Evolutionary conservation across 2,888 invertebrate genomes (phyloP).

Genomic region (Anagyrus pseudococci): DNA sequence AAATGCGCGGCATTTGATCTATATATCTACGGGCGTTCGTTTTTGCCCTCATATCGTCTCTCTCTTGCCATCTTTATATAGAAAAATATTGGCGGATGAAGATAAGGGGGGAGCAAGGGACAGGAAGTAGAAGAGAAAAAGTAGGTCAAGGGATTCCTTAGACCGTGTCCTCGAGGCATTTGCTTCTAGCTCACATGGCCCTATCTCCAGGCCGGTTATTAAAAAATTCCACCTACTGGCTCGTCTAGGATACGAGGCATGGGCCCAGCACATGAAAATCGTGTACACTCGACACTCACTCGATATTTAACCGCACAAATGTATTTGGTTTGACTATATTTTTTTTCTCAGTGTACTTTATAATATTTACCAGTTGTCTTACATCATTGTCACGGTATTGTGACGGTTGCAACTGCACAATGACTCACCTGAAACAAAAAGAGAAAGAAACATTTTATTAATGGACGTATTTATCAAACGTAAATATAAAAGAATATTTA

Average conservation of each 20-base stretch:
- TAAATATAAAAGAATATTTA: too few relatives aligned
- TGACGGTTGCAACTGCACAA: not conserved
- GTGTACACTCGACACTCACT: too few relatives aligned
- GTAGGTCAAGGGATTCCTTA: conserved; percentile 47
- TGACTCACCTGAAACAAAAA: conserved; percentile 3
- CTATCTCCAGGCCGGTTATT: conserved; percentile 46
- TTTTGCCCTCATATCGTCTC: conserved; percentile 5
- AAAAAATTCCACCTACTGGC: conserved; percentile 51
- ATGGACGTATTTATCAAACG: too few relatives aligned
- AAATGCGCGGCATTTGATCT: conserved; percentile 24
- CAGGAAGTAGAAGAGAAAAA: conserved; percentile 35
- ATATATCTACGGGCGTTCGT: not conserved
- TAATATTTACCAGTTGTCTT: too few relatives aligned
- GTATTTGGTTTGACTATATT: too few relatives aligned
- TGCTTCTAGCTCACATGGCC: conserved; percentile 19
- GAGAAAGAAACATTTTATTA: too few relatives aligned
- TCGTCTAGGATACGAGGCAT: conserved; percentile 24
- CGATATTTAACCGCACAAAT: too few relatives aligned
- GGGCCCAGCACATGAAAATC: too few relatives aligned
- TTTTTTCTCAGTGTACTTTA: too few relatives aligned
- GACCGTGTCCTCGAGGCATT: conserved; percentile 46
- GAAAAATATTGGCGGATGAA: conserved; percentile 47
- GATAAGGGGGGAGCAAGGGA: too few relatives aligned
- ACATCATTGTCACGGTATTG: not conserved
- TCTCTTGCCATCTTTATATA: conserved; percentile 30